phyloP scores from a whole-genome alignment of 2,113 vertebrate species.

The Triplophysa rosa region DNA sequence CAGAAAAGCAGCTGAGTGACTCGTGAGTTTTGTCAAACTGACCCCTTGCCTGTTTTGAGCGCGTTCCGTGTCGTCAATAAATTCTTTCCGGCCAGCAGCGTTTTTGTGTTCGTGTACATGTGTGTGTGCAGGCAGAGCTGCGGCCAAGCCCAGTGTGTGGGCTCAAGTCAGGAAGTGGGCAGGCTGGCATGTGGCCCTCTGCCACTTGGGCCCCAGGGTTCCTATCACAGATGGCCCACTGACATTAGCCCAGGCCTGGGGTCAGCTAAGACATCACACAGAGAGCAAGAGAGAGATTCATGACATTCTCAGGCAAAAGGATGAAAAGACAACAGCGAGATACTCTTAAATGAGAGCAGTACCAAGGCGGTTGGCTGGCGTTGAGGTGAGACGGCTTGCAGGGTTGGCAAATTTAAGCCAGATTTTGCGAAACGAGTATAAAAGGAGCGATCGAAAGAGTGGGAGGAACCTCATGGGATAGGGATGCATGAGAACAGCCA shows the following conservation, averaged over 20 bases:
- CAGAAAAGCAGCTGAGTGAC: too few species aligned
- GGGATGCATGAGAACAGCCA: conserved; percentile 29
- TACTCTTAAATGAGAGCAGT: conserved; percentile 19
- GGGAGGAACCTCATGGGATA: neutral
- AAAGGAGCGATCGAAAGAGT: conserved; percentile 3
- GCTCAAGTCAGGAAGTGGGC: conserved; percentile 50
- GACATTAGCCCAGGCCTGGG: conserved; percentile 44
- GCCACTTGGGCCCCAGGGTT: conserved; percentile 47
- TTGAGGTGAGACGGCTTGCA: conserved; percentile 43
- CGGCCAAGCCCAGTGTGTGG: conserved; percentile 35
- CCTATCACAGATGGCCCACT: conserved; percentile 52
- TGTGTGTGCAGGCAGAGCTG: conserved; percentile 28
- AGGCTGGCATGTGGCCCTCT: conserved; percentile 48
- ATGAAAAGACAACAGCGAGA: conserved; percentile 33
- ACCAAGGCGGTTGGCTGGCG: conserved; percentile 34
- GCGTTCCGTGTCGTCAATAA: neutral
- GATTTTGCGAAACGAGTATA: neutral
- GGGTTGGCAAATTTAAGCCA: conserved; percentile 6
- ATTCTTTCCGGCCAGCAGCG: conserved; percentile 8
- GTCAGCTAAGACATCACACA: conserved; percentile 37
- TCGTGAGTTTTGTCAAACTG: conserved; percentile 2
- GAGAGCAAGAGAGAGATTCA: conserved; percentile 39
- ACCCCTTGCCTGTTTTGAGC: conserved; percentile 10
- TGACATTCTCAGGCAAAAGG: conserved; percentile 20
- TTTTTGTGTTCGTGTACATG: conserved; percentile 12